phyloP scores from a whole-genome alignment of 1,140 invertebrate species.

The Idris sp. region DNA sequence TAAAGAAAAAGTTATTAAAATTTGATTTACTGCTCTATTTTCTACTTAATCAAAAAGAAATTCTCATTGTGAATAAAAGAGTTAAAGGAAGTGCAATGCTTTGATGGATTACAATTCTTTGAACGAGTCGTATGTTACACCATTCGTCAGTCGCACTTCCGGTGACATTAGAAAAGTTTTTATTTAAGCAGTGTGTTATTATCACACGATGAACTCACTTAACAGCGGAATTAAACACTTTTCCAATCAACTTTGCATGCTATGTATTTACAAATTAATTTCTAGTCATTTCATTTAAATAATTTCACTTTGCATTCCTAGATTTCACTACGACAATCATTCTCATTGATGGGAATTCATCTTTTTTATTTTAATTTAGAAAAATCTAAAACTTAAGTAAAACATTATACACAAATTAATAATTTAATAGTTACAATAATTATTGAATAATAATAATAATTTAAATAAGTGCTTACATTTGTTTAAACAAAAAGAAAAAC shows the following conservation, averaged over 20 bases:
- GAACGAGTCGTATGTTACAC: conserved; percentile 13
- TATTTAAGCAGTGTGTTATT: conserved; percentile 38
- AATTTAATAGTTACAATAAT: too few relatives aligned
- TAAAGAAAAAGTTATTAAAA: too few relatives aligned
- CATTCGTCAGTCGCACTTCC: conserved; percentile 24
- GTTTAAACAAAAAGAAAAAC: too few relatives aligned
- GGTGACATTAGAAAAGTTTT: conserved; percentile 35
- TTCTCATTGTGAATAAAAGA: conserved; percentile 6
- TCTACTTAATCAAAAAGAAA: too few relatives aligned
- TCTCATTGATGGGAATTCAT: too few relatives aligned
- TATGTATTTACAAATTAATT: conserved; percentile 7
- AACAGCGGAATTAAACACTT: conserved; percentile 12
- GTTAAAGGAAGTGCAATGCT: conserved; percentile 2
- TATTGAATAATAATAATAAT: too few relatives aligned
- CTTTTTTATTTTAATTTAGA: neutral
- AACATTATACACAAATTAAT: too few relatives aligned
- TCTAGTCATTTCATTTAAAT: conserved; percentile 14
- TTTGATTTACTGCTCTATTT: too few relatives aligned
- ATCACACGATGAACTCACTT: conserved; percentile 23
- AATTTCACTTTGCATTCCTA: conserved; percentile 13
- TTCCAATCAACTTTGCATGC: conserved; percentile 17
- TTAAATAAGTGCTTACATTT: too few relatives aligned
- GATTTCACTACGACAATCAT: conserved; percentile 20
- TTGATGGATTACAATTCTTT: conserved; percentile 19
- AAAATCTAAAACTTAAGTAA: neutral